Percentiles rank a stretch among this genome's conserved stretches.
Conservation (phyloP, 2,797 vertebrate genomes). For the Thalassophryne amazonica region DNA sequence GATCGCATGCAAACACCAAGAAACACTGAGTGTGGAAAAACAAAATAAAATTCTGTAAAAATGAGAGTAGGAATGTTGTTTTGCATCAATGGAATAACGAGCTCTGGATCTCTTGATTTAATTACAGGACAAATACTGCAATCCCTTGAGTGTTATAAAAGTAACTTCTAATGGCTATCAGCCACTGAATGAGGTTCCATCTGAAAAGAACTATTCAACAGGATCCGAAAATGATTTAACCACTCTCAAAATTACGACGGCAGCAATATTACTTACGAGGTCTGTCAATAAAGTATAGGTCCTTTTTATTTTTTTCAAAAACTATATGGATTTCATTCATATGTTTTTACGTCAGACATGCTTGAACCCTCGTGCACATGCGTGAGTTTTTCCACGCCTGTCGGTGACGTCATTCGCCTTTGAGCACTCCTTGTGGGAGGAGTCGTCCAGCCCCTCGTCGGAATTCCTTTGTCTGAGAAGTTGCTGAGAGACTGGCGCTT, state of each 20-base stretch:
- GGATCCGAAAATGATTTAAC: conserved; percentile 32
- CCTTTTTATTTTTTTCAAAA: too few relatives aligned
- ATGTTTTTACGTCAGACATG: too few relatives aligned
- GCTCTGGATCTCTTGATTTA: conserved; percentile 23
- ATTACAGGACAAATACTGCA: conserved; percentile 4
- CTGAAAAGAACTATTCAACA: conserved; percentile 33
- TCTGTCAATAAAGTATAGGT: too few relatives aligned
- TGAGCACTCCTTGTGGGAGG: too few relatives aligned
- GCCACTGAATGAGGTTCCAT: conserved; percentile 12
- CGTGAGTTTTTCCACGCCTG: too few relatives aligned
- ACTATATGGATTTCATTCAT: too few relatives aligned
- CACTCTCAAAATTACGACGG: conserved; percentile 21
- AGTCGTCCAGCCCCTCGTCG: too few relatives aligned
- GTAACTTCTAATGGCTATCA: conserved; percentile 24
- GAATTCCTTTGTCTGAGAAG: too few relatives aligned
- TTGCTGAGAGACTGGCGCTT: too few relatives aligned
- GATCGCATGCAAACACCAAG: conserved; percentile 33
- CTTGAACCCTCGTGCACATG: too few relatives aligned
- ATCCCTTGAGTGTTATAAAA: conserved; percentile 3
- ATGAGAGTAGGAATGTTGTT: conserved; percentile 3
- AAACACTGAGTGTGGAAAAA: not conserved
- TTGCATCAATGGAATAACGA: not conserved
- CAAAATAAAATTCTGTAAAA: conserved; percentile 15
- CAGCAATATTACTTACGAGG: conserved; percentile 16
- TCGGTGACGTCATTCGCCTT: too few relatives aligned